Conservation (phyloP, 2,888 invertebrate species). For the Brachyptera putata region DNA sequence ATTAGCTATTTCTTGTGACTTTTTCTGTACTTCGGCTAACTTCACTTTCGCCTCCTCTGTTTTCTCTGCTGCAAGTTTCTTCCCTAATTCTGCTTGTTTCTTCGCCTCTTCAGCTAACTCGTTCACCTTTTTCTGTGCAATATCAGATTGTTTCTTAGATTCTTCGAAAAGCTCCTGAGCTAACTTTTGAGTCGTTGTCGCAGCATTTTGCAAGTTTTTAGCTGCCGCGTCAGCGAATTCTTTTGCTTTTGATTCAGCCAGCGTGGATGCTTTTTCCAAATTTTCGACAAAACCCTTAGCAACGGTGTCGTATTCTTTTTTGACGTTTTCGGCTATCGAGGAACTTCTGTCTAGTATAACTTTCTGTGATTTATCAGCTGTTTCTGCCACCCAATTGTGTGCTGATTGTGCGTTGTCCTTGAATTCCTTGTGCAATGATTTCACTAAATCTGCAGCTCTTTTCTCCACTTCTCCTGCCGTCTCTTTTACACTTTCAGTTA, state of each 20-base stretch:
- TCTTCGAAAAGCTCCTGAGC: neutral
- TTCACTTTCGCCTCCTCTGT: neutral
- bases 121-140: neutral
- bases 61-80: neutral
- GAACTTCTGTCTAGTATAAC: too few species aligned
- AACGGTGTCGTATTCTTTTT: too few species aligned
- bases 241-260: too few species aligned
- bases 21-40: neutral
- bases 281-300: too few species aligned
- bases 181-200: neutral
- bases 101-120: neutral
- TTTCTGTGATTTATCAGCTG: too few species aligned
- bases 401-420: too few species aligned
- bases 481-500: neutral
- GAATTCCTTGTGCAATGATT: too few species aligned
- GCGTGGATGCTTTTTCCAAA: too few species aligned
- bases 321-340: too few species aligned
- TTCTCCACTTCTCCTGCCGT: neutral
- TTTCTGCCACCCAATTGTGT: too few species aligned
- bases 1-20: neutral
- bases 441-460: too few species aligned
- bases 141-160: neutral
- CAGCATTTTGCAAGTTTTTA: neutral
- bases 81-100: neutral
- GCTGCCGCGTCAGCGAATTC: neutral